phyloP scores from a whole-genome alignment of 2,797 vertebrate species.

The Rhinella marina region DNA sequence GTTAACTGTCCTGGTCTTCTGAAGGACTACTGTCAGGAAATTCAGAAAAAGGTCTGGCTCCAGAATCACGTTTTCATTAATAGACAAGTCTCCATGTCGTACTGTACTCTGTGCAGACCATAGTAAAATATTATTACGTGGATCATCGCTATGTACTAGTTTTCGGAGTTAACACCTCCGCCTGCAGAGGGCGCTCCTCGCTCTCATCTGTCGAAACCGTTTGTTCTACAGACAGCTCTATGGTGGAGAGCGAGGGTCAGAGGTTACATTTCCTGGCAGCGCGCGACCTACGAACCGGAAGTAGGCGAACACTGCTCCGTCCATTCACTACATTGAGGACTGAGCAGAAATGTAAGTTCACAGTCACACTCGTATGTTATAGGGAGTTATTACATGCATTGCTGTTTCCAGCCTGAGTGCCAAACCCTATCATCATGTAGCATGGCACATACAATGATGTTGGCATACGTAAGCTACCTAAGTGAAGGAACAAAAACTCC shows the following conservation, averaged over 20 bases:
- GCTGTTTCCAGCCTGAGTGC: not conserved
- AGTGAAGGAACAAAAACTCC: not conserved
- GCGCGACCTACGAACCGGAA: not conserved
- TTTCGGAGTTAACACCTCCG: no score
- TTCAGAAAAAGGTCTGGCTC: no score
- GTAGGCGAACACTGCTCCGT: not conserved
- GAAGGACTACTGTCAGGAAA: no score
- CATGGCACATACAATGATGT: no score
- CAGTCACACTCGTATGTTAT: no score
- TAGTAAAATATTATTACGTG: no score
- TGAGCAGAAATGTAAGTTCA: not conserved
- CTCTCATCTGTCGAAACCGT: not conserved
- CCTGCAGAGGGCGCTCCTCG: not conserved
- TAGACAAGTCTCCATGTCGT: no score
- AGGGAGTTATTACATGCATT: not conserved
- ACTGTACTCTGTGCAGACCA: no score
- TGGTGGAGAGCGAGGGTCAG: not conserved
- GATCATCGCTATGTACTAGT: no score
- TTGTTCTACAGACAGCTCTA: not conserved
- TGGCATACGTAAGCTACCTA: not conserved
- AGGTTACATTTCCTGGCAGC: not conserved
- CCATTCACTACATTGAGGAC: not conserved
- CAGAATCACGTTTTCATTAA: no score
- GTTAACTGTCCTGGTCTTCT: no score
- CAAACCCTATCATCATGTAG: not conserved